phyloP scores from a whole-genome alignment of 2,113 vertebrate genomes.

The Myotis davidii region DNA sequence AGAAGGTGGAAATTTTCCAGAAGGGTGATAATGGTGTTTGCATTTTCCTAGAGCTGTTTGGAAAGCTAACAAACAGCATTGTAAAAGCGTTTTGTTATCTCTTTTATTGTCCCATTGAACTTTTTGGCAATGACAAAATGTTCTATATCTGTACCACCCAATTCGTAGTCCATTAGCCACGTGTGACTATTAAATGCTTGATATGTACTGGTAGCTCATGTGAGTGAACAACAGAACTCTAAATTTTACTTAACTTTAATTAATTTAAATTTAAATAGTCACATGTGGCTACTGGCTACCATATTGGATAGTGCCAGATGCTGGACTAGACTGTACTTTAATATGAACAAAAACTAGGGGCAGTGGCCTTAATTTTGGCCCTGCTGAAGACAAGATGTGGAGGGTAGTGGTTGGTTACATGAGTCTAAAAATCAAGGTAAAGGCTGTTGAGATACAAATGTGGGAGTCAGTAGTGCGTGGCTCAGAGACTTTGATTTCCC shows the following conservation, averaged over 20 bases:
- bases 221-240: background rate
- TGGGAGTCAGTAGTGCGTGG: background rate
- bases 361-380: too few relatives aligned
- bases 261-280: conserved; percentile 15
- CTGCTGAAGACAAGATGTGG: background rate
- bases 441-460: background rate
- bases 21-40: background rate
- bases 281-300: background rate
- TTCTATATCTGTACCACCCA: background rate
- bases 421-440: background rate
- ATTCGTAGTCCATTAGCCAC: background rate
- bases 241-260: conserved; percentile 22
- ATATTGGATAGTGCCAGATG: background rate
- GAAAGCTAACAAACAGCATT: background rate
- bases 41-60: conserved; percentile 32
- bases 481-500: background rate
- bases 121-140: background rate
- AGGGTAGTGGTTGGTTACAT: background rate
- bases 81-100: background rate
- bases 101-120: background rate
- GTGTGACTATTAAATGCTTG: background rate
- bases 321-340: too few relatives aligned
- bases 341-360: too few relatives aligned
- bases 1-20: conserved; percentile 47
- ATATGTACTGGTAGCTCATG: background rate